Base-by-base conservation (phyloP, 2,888 invertebrate species). In the Heliconius charithonia region DNA sequence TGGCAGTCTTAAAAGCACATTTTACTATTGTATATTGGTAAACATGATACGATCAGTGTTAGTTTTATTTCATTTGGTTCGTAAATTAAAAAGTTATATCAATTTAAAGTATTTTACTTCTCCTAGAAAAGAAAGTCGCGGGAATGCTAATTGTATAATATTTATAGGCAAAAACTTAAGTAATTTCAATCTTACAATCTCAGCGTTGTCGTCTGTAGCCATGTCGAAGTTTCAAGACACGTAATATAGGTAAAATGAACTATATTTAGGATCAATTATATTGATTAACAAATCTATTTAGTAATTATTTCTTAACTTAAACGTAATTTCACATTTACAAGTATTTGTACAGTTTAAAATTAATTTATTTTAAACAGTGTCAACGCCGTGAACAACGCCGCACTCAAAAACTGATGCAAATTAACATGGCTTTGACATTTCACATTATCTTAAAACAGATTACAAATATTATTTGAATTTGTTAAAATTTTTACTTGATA, bases 171-270 rank as follows among this genome's bases (percentile, higher is more conserved):
- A 29, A 66, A 70, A 45, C 4, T 10, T 29, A 62, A 72, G 22
- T 45, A 69, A 69, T 41, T 19, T 76, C 32, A 29, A 72, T 89
- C 92, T 89, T 85, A 92, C 92, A 81, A 92, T 92, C 84, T 92
- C 92, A 67, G 85, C 84, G 77, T 85, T 90, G 79, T 92, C 92
- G 32, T 86, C 85, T 25, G 87, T 84, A 32, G 84, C 81, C 84
- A 85, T 84, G 69, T 59, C 74, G n/a, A 27, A 25, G n/a, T 59
- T 66, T 65, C n/a, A 22, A 16, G 10, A 25, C 41, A 74, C 62
- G 62, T 56, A 56, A 62, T 41, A 37, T 7, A 59, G 4, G 59
- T 59, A 59, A n/a, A 59, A n/a, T 22, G 37, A 72, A 59, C 13
- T 62, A n/a, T n/a, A 32, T 59, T 37, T 37, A 12, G 10, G 12